A percentile compares a stretch with the other conserved stretches of the same genome.
Evolutionary conservation across 2,113 vertebrate genomes (phyloP).

Genomic region (Centropristis striata): DNA sequence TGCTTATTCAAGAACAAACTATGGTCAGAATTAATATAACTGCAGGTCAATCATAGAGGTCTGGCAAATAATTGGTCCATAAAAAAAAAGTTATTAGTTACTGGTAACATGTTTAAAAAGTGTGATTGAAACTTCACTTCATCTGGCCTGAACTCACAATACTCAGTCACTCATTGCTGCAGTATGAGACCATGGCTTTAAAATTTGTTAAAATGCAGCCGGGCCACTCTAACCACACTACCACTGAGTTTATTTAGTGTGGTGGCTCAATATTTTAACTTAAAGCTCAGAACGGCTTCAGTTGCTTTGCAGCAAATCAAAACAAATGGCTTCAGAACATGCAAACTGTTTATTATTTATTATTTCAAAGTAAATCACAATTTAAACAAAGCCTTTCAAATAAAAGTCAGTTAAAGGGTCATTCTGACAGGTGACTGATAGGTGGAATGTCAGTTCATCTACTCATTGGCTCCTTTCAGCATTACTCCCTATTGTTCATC

Average conservation of each 20-base stretch:
- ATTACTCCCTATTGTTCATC: too few species aligned
- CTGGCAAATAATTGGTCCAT: not conserved
- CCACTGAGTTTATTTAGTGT: not conserved
- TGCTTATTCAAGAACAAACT: not conserved
- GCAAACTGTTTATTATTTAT: constrained; percentile 54
- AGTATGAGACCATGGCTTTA: too few species aligned
- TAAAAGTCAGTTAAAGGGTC: not conserved
- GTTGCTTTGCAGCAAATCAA: not conserved
- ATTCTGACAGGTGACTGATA: not conserved
- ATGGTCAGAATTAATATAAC: not conserved
- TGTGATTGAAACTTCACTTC: not conserved
- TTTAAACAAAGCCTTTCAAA: not conserved
- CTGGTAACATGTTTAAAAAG: not conserved
- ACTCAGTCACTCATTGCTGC: too few species aligned
- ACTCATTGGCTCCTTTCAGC: not conserved
- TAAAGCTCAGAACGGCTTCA: too few species aligned
- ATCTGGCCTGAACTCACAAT: not conserved
- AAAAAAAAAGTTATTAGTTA: not conserved
- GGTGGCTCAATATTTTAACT: not conserved
- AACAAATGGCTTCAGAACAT: not conserved
- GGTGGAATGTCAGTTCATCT: too few species aligned
- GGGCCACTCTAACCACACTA: not conserved
- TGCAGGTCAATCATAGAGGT: not conserved
- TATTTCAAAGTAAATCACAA: constrained; percentile 36
- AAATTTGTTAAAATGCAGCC: too few species aligned